Base-by-base conservation (phyloP, 2,888 invertebrate species). In the Pollenia angustigena region DNA sequence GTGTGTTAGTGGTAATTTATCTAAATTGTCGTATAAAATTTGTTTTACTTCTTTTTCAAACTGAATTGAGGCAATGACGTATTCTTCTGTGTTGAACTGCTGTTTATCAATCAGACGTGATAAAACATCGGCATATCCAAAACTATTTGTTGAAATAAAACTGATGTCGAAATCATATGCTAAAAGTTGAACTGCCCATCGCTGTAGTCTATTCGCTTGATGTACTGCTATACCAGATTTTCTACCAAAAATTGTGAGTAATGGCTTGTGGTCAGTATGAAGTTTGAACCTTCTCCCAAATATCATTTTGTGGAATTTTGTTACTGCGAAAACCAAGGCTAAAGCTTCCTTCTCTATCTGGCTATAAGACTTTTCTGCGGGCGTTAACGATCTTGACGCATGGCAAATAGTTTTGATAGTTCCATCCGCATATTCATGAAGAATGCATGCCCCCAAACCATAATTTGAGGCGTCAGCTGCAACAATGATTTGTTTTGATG, bases 341-440 rank as follows among this genome's bases (percentile, higher is more conserved):
- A 88, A 16, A 11, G 62, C 87, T 66, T 87, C 87, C 23, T 89
- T 89, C 54, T 87, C 87, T 9, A 80, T 85, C 56, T 87, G 88
- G 44, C 84, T 87, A 46, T 88, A 87, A 3, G 74, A 64, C 50
- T 84, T 60, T 66, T 88, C 85, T 9, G 86, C 69, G 1, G 80
- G 54, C 3, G 85, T 80, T 1, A 88, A 72, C 18, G 88, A 56
- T 18, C 81, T 58, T 48, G 85, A 80, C 8, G 78, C 90, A 86
- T 89, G 91, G 32, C 89, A 89, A 9, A 92, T 89, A 11, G 90
- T 89, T 88, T 90, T 88, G 56, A 90, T 89, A 68, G 88, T 84
- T 52, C 91, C 90, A 88, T 91, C 90, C 62, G 85, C 85, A 76
- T 88, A 86, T 48, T 85, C 80, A 75, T 88, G 88, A 18, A 87